Base-by-base conservation (phyloP, 92 coral and sea anemone species). In the Nematostella vectensis region DNA sequence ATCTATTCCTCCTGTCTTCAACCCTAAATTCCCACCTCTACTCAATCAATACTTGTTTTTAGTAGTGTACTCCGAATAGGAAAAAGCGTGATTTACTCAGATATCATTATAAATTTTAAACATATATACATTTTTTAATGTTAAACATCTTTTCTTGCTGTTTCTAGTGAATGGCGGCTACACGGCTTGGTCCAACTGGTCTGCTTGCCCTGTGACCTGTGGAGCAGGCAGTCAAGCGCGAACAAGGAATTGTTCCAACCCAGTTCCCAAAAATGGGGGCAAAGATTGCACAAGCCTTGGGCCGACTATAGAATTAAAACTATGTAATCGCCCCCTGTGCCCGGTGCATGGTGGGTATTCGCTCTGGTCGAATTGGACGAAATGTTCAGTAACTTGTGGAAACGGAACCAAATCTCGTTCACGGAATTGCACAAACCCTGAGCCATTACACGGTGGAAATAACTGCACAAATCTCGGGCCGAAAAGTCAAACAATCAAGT, bases 361-460 rank as follows among this genome's bases (percentile, higher is more conserved):
- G 18, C 28, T 18, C n/a, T 60, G 67, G 67, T 42, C 67, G 20
- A 60, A 60, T 48, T 60, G 67, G 67, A 31, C 67, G 9, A 40
- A 20, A 22, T 60, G 67, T 28, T 6, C 48, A 31, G 67, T 45
- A 28, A 25, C 56, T n/a, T 60, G 67, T 45, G 67, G 67, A 8
- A 17, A 26, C 0, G 67, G 67, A 24, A 11, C 27, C 42, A 42
- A 50, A 19, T 25, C 4, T 3, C 43, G 67, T 29, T 3, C 67
- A 23, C 67, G 67, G 1, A 60, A 47, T 12, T 60, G 67, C 43
- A 60, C 67, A 20, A 42, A 25, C 21, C 55, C 67, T 0, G 24
- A 22, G 12, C 63, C 51, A 22, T 33, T 50, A 24, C 47, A 25
- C 18, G 26, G 38, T 12, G 67, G 67, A 31, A 60, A 33, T 11